Evolutionary conservation across 2,888 invertebrate genomes (phyloP), one percentile per base, ranked within the genome.

Genomic region (Agrypnus murinus): DNA sequence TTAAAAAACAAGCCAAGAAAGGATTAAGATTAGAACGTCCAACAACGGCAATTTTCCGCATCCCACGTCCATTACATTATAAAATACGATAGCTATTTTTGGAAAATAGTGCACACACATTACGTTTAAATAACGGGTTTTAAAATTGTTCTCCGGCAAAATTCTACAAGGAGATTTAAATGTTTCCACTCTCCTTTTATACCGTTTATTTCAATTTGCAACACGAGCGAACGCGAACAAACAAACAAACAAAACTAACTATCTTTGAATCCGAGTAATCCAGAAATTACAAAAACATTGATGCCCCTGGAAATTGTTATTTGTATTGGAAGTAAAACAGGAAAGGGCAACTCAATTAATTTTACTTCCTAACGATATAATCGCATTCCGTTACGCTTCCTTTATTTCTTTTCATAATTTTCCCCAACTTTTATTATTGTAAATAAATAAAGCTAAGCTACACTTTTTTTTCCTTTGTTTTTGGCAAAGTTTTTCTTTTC

Each of bases 261-360:
- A 48, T 48, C n/a, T 48, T 48, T n/a, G 50, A 31, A 31, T n/a
- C 32, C 12, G 5, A 50, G 32, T 19, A 50, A 32, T 50, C 50
- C 12, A 31, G 50, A 46, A 50, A 50, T 31, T 50, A 14, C 50
- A 1, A 46, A 25, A 43, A 43, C 15, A 43, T 43, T 43, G 43
- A 15, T 40, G n/a, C 43, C 14, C 43, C 43, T 43, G 7, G 36
- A 57, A 36, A 57, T 36, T 57, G 38, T 19, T 58, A 58, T 38
- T 58, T 58, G 43, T 40, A 31, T 43, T 60, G 59, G 25, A 32
- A 60, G 14, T 7, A 10, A 32, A 45, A 14, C 19, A 19, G 7
- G 32, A 53, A 34, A 53, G 31, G 34, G 38, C 34, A 14, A 55
- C 34, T 31, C 58, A 65, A 65, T 65, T 65, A 65, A 65, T 65